Conservation (phyloP, 2,888 invertebrate species). For the Bugula neritina region DNA sequence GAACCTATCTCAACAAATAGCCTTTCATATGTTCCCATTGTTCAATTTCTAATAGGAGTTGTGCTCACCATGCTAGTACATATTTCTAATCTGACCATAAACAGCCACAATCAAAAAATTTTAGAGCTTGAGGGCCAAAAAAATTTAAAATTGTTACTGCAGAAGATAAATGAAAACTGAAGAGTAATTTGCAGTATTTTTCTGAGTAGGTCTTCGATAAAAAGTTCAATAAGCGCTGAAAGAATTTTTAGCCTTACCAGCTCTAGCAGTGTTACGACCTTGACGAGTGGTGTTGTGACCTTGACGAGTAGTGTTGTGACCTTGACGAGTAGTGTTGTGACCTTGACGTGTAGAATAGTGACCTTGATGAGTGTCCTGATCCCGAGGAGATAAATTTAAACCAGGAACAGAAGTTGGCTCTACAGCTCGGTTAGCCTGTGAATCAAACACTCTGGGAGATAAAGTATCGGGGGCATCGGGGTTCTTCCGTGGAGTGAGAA, state of each 20-base stretch:
- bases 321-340: no score
- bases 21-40: no score
- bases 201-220: not conserved
- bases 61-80: no score
- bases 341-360: not conserved
- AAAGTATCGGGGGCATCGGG: not conserved
- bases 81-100: no score
- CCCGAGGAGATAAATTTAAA: conserved; percentile 27
- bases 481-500: not conserved
- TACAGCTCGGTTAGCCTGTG: conserved; percentile 22
- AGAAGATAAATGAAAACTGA: not conserved
- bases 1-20: no score
- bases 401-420: conserved; percentile 31
- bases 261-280: not conserved
- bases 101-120: no score
- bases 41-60: no score
- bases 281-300: no score
- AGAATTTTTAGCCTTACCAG: not conserved
- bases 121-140: no score
- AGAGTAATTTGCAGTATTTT: not conserved
- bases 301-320: no score
- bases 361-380: not conserved
- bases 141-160: not conserved
- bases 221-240: no score
- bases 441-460: not conserved